phyloP scores from a whole-genome alignment of 2,797 vertebrate species.

The Muscicapa striata region DNA sequence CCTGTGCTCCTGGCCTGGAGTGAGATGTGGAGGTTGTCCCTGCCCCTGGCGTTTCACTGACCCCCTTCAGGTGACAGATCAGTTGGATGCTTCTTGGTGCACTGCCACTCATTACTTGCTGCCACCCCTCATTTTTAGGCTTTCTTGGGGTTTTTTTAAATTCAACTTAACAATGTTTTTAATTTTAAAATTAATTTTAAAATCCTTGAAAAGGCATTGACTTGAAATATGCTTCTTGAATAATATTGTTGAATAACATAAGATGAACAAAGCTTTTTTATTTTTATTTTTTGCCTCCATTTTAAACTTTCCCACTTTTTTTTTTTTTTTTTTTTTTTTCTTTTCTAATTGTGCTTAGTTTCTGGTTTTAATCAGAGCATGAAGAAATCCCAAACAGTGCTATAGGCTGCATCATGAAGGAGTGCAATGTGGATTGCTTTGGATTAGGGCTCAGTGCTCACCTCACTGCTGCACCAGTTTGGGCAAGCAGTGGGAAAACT shows the following conservation, averaged over 20 bases:
- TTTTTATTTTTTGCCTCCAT: too few relatives aligned
- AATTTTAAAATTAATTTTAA: not conserved
- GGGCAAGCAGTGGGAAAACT: not conserved
- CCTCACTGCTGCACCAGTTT: not conserved
- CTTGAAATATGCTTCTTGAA: not conserved
- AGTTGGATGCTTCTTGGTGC: not conserved
- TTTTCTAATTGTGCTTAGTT: not conserved
- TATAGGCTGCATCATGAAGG: not conserved
- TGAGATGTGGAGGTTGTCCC: not conserved
- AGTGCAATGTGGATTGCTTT: conserved; percentile 1
- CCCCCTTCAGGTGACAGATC: not conserved
- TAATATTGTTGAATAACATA: not conserved
- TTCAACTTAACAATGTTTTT: not conserved
- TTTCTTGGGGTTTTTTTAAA: not conserved
- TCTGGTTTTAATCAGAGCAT: conserved; percentile 62
- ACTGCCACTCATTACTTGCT: not conserved
- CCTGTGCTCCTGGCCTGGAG: not conserved
- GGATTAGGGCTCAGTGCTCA: not conserved
- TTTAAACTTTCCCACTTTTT: not conserved
- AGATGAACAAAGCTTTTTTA: not conserved
- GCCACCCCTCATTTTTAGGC: not conserved
- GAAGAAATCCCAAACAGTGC: conserved; percentile 4
- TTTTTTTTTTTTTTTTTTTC: not conserved
- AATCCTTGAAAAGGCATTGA: not conserved
- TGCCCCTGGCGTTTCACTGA: fast-evolving